Evolutionary conservation across 2,113 vertebrate genomes (phyloP).

Genomic region (Rhabdornis inornatus): DNA sequence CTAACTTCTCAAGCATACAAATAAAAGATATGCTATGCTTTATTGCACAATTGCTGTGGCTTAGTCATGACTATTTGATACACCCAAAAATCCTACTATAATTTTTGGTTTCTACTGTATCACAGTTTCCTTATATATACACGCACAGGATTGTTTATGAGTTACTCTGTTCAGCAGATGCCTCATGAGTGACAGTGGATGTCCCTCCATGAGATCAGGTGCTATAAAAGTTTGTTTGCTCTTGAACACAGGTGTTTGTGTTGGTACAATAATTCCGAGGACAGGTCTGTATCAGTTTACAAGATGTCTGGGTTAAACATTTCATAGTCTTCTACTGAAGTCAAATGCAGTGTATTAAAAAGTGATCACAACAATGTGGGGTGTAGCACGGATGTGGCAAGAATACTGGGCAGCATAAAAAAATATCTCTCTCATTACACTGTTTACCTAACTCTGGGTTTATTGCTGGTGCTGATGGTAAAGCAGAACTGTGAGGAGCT

Average conservation of each 20-base stretch:
- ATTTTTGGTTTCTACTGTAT: background rate
- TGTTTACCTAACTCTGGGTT: background rate
- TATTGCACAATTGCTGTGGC: slow-evolving; percentile 1
- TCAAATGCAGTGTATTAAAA: background rate
- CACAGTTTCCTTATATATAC: background rate
- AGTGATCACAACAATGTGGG: background rate
- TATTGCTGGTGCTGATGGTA: background rate
- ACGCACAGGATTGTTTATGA: background rate
- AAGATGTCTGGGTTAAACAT: background rate
- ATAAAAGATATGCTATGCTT: background rate
- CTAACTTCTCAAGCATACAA: background rate
- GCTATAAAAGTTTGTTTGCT: background rate
- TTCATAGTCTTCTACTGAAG: background rate
- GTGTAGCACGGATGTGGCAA: background rate
- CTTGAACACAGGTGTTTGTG: background rate
- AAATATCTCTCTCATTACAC: background rate
- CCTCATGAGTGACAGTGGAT: background rate
- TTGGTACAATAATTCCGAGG: background rate
- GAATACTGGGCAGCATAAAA: background rate
- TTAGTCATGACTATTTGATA: slow-evolving; percentile 40
- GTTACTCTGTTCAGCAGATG: background rate
- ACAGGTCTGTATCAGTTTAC: background rate
- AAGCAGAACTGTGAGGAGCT: background rate
- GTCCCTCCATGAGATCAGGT: background rate
- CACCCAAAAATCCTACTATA: background rate